Evolutionary conservation across 2,113 vertebrate species (phyloP).

Genomic region (Crypturellus undulatus): DNA sequence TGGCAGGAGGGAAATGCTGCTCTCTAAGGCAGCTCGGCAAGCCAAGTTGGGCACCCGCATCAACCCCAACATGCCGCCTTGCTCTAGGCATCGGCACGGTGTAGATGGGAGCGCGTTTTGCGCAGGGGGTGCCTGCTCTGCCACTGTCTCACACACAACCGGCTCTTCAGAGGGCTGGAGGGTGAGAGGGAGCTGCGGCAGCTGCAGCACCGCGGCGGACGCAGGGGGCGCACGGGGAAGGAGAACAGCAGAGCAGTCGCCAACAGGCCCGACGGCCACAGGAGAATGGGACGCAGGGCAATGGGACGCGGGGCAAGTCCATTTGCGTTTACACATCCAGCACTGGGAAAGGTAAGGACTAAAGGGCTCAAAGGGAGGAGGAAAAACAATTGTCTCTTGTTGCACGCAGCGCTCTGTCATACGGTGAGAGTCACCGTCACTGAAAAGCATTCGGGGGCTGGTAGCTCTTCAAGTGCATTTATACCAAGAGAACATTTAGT

Average conservation of each 20-base stretch:
- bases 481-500: not conserved
- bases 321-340: not conserved
- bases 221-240: rapidly evolving
- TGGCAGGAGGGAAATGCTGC: not conserved
- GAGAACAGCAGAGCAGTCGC: not conserved
- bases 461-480: not conserved
- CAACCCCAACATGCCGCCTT: not conserved
- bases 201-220: not conserved
- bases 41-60: rapidly evolving
- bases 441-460: not conserved
- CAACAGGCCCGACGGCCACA: rapidly evolving
- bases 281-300: too few species aligned
- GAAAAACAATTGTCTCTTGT: not conserved
- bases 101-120: not conserved
- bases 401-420: rapidly evolving
- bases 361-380: rapidly evolving
- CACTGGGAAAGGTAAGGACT: not conserved
- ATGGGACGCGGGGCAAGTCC: not conserved
- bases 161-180: not conserved
- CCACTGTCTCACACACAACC: not conserved
- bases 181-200: not conserved
- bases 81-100: not conserved
- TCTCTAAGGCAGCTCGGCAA: not conserved
- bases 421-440: rapidly evolving
- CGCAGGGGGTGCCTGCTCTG: not conserved